Evolutionary conservation across 2,888 invertebrate species (phyloP), one percentile per base, ranked within the genome.

Genomic region (Drosophila yooni): DNA sequence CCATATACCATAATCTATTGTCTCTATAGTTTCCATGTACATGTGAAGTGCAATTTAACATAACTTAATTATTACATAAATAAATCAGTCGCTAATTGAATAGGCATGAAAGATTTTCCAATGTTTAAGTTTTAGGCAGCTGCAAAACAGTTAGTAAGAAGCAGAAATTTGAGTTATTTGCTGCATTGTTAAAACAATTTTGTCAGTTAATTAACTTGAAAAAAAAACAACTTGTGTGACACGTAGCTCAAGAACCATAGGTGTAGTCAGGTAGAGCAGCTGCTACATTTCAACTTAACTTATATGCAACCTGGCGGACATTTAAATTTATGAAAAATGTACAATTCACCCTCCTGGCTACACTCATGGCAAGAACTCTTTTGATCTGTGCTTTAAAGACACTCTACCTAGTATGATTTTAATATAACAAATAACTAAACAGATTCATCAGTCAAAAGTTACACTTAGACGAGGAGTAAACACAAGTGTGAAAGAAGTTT

Each of bases 401-500:
- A 15, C 40, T 3, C 13, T 1, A 51, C 21, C 18, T 11, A n/a
- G 25, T 33, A 18, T 13, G 36, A 4, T 31, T 33, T n/a, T 4
- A 33, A 25, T 7, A 11, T 1, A 29, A 8, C 13, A 38, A 18
- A 48, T 38, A 38, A 13, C 38, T 21, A 18, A 66, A 8, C 21
- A 36, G 48, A 57, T 25, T 29, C 40, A 68, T 68, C 40, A 34
- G 51, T 57, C 68, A 57, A 31, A 31, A 25, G 15, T 6, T 36
- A 13, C 34, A 51, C n/a, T 8, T 34, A 51, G 40, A 34, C 50
- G 56, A 33, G 38, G 38, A 53, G 69, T 33, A 40, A 53, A 54
- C 40, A 38, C 27, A 52, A 69, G 69, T 70, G 69, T 50, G 64
- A 43, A 50, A 3, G 21, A 31, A 33, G n/a, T 68, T 53, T 31